Percentiles rank a stretch among this genome's conserved stretches.
These are phyloP conservation scores for Drosophila rufa DNA, from an alignment of 1,140 invertebrate genomes.

Conservation along the genomic window DNA sequence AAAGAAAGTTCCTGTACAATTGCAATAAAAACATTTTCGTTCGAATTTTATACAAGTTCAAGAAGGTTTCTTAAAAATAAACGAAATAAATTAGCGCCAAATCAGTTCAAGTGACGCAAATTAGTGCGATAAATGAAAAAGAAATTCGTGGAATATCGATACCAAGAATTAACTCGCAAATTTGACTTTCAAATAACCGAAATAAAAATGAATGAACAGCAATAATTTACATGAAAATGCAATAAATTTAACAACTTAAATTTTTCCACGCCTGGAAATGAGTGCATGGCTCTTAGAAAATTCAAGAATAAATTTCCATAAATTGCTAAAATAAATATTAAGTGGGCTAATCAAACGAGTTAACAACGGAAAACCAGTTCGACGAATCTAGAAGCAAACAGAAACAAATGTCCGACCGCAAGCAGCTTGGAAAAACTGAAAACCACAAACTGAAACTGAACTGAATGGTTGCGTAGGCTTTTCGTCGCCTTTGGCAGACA, in stretches of 20 bases:
- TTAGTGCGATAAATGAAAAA: background rate
- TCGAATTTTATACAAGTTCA: background rate
- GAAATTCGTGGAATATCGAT: background rate
- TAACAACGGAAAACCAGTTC: conserved; percentile 56
- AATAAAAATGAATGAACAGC: background rate
- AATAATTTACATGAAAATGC: conserved; percentile 15
- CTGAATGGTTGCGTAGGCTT: conserved; percentile 58
- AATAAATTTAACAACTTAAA: background rate
- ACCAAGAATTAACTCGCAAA: conserved; percentile 1
- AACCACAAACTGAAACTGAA: conserved; percentile 28
- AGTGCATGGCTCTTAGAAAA: conserved; percentile 21
- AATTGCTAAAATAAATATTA: conserved; percentile 31
- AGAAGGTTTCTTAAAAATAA: background rate
- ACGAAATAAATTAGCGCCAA: background rate
- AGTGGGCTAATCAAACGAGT: conserved; percentile 53
- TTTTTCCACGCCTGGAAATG: background rate
- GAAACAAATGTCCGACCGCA: conserved; percentile 18
- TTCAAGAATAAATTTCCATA: conserved; percentile 60
- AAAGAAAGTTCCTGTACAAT: conserved; percentile 9
- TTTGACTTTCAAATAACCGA: conserved; percentile 3
- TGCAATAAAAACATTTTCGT: conserved; percentile 1
- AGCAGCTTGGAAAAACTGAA: conserved; percentile 40
- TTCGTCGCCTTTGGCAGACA: conserved; percentile 30
- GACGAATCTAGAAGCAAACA: conserved; percentile 15
- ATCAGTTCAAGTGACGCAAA: conserved; percentile 2